phyloP scores from a whole-genome alignment of 2,113 vertebrate genomes.

The Polypterus senegalus region DNA sequence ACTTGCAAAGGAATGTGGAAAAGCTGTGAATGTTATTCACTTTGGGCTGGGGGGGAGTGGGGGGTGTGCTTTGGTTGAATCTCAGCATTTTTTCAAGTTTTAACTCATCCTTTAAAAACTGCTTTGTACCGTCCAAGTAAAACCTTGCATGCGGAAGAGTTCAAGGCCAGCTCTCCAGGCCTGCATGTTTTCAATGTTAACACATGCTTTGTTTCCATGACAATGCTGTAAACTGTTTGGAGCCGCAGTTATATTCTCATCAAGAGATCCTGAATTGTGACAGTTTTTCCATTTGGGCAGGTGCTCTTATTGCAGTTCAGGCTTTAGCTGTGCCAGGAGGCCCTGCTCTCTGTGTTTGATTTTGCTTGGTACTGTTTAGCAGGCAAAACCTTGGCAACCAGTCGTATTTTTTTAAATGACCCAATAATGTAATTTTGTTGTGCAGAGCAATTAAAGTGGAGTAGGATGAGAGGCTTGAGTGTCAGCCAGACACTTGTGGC shows the following conservation, averaged over 20 bases:
- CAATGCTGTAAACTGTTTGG: conserved; percentile 24
- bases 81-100: not conserved
- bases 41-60: not conserved
- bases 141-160: conserved; percentile 8
- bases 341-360: too few species aligned
- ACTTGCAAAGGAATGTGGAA: not conserved
- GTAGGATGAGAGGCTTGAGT: too few species aligned
- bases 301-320: too few species aligned
- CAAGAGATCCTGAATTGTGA: too few species aligned
- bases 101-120: conserved; percentile 1
- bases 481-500: too few species aligned
- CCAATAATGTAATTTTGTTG: too few species aligned
- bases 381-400: too few species aligned
- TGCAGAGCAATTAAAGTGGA: too few species aligned
- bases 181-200: conserved; percentile 27
- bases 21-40: not conserved
- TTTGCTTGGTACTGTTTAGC: too few species aligned
- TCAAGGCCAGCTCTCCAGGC: conserved; percentile 3
- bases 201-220: conserved; percentile 29
- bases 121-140: conserved; percentile 1
- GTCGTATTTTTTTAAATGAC: too few species aligned
- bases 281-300: too few species aligned
- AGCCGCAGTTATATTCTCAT: not conserved
- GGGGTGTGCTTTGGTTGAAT: not conserved
- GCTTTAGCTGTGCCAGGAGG: too few species aligned